Percentiles rank a stretch among this genome's conserved stretches.
phyloP scores from a whole-genome alignment of 2,113 vertebrate species.

The Silurus glanis region DNA sequence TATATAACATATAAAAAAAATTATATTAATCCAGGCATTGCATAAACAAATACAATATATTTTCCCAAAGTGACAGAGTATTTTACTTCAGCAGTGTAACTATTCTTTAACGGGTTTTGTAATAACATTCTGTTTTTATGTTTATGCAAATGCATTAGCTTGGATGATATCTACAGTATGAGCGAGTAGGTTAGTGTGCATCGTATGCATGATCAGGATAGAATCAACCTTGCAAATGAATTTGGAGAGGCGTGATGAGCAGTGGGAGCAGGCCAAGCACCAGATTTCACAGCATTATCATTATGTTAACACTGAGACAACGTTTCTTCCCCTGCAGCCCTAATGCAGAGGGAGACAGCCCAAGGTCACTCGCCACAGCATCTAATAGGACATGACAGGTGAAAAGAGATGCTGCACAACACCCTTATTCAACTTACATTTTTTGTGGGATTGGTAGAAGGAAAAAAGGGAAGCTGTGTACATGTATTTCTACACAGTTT shows the following conservation, averaged over 20 bases:
- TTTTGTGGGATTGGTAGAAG: slow-evolving; percentile 48
- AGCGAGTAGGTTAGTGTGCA: slow-evolving; percentile 54
- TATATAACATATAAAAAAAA: neutral
- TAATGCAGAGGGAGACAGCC: slow-evolving; percentile 57
- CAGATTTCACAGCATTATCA: slow-evolving; percentile 79
- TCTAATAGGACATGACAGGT: slow-evolving; percentile 79
- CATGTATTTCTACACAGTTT: neutral
- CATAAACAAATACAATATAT: neutral
- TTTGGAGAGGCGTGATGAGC: slow-evolving; percentile 77
- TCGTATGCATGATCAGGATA: slow-evolving; percentile 68
- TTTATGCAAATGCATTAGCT: slow-evolving; percentile 20
- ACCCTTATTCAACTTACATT: slow-evolving; percentile 69
- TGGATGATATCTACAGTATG: slow-evolving; percentile 26
- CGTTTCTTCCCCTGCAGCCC: slow-evolving; percentile 49
- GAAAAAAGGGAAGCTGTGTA: neutral
- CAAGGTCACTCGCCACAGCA: slow-evolving; percentile 72
- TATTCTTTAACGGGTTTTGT: neutral
- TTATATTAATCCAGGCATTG: neutral
- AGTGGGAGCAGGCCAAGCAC: slow-evolving; percentile 67
- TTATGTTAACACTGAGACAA: slow-evolving; percentile 66
- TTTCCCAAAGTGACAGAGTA: neutral
- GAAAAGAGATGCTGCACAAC: slow-evolving; percentile 70
- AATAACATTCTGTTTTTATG: neutral
- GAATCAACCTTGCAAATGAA: slow-evolving; percentile 76
- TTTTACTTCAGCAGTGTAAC: neutral